Conservation (phyloP, 2,797 vertebrate species). For the Dromococcyx pavoninus region DNA sequence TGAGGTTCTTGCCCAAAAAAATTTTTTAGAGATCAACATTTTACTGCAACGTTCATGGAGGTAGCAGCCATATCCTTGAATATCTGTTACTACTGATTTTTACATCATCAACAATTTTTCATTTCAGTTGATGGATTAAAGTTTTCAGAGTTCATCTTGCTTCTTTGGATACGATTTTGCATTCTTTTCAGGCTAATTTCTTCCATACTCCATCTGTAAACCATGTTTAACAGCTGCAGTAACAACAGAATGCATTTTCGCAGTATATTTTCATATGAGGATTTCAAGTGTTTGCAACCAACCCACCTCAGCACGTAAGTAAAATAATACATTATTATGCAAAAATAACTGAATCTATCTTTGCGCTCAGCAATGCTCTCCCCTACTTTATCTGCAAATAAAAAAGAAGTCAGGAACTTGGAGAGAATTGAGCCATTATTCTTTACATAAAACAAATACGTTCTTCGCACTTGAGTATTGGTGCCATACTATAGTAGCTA, state of each 20-base stretch:
- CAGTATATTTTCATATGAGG: background rate
- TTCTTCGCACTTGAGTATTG: background rate
- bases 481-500: background rate
- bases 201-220: background rate
- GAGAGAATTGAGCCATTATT: background rate
- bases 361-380: background rate
- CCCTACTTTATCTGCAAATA: background rate
- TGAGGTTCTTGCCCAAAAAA: background rate
- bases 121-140: background rate
- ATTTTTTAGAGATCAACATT: background rate
- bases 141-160: background rate
- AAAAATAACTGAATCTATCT: background rate
- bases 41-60: background rate
- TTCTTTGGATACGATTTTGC: background rate
- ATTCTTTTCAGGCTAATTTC: background rate
- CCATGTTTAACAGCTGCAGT: background rate
- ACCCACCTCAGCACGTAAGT: background rate
- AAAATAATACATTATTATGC: background rate
- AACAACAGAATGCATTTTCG: background rate
- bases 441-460: background rate
- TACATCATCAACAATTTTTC: background rate
- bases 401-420: background rate
- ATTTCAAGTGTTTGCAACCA: slow-evolving; percentile 9
- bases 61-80: background rate
- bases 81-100: background rate